These are phyloP conservation scores for Cosmia trapezina DNA, from an alignment of 2,888 invertebrate species.

Conservation along the genomic window DNA sequence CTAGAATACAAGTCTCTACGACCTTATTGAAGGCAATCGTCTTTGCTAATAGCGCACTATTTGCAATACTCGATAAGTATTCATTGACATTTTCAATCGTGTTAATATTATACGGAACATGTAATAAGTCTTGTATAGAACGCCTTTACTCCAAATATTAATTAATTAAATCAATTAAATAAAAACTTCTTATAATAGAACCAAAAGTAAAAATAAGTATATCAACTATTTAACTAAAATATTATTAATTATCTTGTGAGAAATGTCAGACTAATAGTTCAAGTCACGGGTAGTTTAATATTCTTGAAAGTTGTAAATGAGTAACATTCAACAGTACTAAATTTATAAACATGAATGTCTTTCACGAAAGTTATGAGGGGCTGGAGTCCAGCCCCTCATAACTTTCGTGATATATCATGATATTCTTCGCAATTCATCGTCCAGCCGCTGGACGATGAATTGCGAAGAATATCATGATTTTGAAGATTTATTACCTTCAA, in stretches of 20 bases:
- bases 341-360: neutral
- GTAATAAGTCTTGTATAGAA: too few relatives aligned
- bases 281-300: neutral
- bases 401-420: too few relatives aligned
- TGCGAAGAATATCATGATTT: neutral
- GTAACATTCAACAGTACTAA: neutral
- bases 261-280: too few relatives aligned
- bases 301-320: neutral
- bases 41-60: conserved; percentile 23
- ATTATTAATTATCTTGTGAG: too few relatives aligned
- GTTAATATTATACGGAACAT: neutral
- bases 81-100: conserved; percentile 13
- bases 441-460: too few relatives aligned
- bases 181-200: too few relatives aligned
- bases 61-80: conserved; percentile 17
- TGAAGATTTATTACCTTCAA: neutral
- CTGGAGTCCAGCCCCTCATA: too few relatives aligned
- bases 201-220: too few relatives aligned
- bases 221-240: too few relatives aligned
- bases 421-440: too few relatives aligned
- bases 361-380: neutral
- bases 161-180: too few relatives aligned
- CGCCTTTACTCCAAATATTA: too few relatives aligned
- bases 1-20: conserved; percentile 16
- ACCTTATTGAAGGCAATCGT: conserved; percentile 57